Conservation (phyloP, 2,113 vertebrate genomes). For the Microtus ochrogaster region DNA sequence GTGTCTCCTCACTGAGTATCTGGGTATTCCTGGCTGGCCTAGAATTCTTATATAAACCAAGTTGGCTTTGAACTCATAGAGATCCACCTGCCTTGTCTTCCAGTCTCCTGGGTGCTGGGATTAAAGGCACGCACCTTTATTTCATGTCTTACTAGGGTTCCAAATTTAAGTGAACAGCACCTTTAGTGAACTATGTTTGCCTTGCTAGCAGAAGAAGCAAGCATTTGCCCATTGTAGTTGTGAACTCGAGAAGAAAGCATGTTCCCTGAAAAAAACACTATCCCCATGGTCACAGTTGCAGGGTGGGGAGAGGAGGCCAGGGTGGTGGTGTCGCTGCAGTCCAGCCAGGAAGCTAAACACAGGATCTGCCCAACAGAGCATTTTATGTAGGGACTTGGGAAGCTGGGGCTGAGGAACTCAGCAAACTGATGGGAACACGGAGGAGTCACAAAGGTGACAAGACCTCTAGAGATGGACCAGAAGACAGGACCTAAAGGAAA, state of each 20-base stretch:
- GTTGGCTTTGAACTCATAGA: not conserved
- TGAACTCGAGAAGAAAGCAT: not conserved
- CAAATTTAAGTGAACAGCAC: not conserved
- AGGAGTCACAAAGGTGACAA: too few species aligned
- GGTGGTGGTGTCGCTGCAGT: not conserved
- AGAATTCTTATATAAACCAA: not conserved
- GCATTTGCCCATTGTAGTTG: not conserved
- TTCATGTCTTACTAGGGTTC: not conserved
- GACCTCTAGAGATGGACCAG: not conserved
- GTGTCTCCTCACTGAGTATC: too few species aligned
- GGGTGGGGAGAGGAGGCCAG: too few species aligned
- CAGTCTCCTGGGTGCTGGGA: not conserved
- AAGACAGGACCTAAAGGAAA: not conserved
- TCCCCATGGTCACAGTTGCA: not conserved
- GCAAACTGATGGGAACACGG: not conserved
- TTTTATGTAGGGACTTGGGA: not conserved
- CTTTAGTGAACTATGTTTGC: not conserved
- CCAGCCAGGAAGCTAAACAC: not conserved
- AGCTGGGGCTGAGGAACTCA: accelerated
- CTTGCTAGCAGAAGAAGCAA: not conserved
- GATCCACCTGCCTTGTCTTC: not conserved
- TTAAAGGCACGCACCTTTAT: not conserved
- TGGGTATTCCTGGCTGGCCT: not conserved
- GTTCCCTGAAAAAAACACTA: not conserved
- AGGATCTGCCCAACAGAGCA: accelerated